Base-by-base conservation (phyloP, 2,888 invertebrate genomes). In the Phortica okadai region DNA sequence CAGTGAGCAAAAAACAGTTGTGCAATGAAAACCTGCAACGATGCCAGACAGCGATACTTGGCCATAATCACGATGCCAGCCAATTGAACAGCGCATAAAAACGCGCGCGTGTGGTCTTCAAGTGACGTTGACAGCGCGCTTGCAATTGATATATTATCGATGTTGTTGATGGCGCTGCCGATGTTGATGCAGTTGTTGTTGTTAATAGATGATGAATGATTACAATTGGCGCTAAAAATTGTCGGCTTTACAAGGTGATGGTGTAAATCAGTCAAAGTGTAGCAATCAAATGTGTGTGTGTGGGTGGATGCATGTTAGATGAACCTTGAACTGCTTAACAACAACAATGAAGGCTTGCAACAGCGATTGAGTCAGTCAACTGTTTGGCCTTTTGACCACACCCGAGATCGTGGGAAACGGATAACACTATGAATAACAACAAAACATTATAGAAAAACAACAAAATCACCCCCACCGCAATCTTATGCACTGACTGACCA, bases 271-370 rank as follows among this genome's bases (percentile, higher is more conserved):
- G 50, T 11, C 14, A 11, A 14, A 50, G 8, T 50, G 50, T 50
- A 50, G 33, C 50, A 50, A 50, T 14, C 50, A 11, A 8, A 14
- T 50, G 33, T 33, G 2, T 33, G 33, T 2, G 33, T 50, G 50
- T 50, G 50, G 8, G 50, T 50, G 50, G 50, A 14, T 6, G 50
- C 14, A 6, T 50, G 14, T 50, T 50, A 14, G 8, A 2, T 50
- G 50, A 62, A 62, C 62, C 62, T 62, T 62, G 62, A 62, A 62
- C 62, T 62, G 62, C 62, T 62, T 62, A 21, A 59, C 59, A 59
- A 16, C 16, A 59, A 59, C 21, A 59, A 21, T 21, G 4, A 21
- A 21, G 10, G 2, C 62, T 21, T 16, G 21, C 16, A 4, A 10
- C 59, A 21, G 25, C 62, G 10, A 7, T 21, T 62, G 25, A 8